Base-by-base conservation (phyloP, 2,888 invertebrate genomes). In the Tetragonula carbonaria region DNA sequence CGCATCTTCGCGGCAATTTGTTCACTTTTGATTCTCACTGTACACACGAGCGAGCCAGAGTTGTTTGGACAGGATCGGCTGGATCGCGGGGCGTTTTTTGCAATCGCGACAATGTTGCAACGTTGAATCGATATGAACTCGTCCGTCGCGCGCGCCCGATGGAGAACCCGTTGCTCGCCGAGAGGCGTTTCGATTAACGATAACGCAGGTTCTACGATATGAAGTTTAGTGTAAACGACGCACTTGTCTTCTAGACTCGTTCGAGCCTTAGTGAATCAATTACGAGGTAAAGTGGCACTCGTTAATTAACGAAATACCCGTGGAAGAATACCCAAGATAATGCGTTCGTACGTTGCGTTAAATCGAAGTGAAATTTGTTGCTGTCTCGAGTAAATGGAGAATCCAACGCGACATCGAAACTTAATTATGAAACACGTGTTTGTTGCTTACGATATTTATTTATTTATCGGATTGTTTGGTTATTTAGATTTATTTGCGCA, bases 81-180 rank as follows among this genome's bases (percentile, higher is more conserved):
- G 68, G 16, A 45, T 38, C 33, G 28, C 2, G 4, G 51, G 23
- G 53, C 38, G 0, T 45, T 81, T 82, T 71, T 81, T 81, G 68
- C 68, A 16, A 81, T 59, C 74, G 63, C 82, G 68, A 82, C 63
- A 74, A 82, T 81, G 82, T 82, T 81, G 81, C 81, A 81, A 71
- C 65, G 28, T 71, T 51, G 71, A 79, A 71, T 72, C 18, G 38
- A 51, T 80, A 72, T 65, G 80, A 79, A 66, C 80, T 71, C 71
- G 80, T 79, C 79, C 66, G 8, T 0, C 38, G 8, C n/a, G 80
- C 57, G 50, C 51, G 57, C 28, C 2, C 33, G 33, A 65, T 8
- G 8, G 45, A 45, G 45, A 45, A 45, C 45, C 8, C 55, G 70
- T 62, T 65, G 38, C n/a, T 33, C n/a, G 70, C 38, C 79, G 59